phyloP scores from a whole-genome alignment of 1,140 invertebrate species.

The Trypoxylus dichotomus region DNA sequence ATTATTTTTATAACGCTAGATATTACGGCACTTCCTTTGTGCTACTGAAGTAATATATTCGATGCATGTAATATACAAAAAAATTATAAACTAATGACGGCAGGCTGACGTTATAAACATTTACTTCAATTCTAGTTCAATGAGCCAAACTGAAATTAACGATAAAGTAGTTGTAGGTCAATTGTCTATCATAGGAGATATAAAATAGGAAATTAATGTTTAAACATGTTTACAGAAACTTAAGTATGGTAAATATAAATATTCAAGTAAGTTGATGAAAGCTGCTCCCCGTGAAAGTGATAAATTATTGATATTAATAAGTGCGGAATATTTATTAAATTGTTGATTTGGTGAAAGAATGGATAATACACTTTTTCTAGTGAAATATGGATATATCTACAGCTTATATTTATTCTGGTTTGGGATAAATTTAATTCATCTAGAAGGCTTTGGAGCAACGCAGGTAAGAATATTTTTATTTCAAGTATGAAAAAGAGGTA shows the following conservation, averaged over 20 bases:
- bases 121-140: neutral
- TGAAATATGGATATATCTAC: neutral
- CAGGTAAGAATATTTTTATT: neutral
- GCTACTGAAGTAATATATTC: neutral
- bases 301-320: neutral
- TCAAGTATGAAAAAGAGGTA: no score
- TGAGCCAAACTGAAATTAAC: neutral
- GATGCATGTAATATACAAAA: neutral
- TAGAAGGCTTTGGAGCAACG: neutral
- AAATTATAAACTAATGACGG: neutral
- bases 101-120: neutral
- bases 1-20: no score
- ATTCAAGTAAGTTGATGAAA: neutral
- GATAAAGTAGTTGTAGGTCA: neutral
- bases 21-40: neutral
- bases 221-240: neutral
- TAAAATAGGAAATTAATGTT: neutral
- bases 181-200: neutral
- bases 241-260: neutral
- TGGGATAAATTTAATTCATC: neutral
- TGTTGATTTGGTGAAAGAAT: neutral
- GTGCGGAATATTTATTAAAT: neutral
- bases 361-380: neutral
- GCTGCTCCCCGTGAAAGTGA: neutral
- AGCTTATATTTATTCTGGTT: neutral